Percentiles rank a stretch among this genome's conserved stretches.
These are phyloP conservation scores for Bombus balteatus DNA, from an alignment of 1,140 invertebrate genomes.

Conservation along the genomic window DNA sequence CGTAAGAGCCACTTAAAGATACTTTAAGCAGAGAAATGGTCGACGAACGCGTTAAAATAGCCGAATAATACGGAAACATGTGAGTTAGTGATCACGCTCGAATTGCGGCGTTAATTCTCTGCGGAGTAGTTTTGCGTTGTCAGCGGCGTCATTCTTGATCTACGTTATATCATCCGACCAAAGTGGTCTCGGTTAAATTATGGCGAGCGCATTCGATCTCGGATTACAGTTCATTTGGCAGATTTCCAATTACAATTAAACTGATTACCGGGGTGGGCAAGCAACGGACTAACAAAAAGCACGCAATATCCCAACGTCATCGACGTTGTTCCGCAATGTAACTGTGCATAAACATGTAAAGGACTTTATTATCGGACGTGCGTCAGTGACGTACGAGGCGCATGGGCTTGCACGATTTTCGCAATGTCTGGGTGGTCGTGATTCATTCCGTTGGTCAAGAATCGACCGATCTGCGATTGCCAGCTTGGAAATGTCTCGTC, in stretches of 20 bases:
- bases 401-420: constrained; percentile 57
- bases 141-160: constrained; percentile 30
- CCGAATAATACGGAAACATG: not conserved
- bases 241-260: constrained; percentile 73
- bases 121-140: constrained; percentile 10
- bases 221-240: constrained; percentile 71
- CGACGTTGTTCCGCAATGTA: constrained; percentile 42
- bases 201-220: constrained; percentile 60
- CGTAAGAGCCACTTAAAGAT: too few species aligned
- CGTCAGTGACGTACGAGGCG: constrained; percentile 45
- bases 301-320: constrained; percentile 45
- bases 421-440: constrained; percentile 32
- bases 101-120: constrained; percentile 13
- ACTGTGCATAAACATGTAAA: constrained; percentile 53
- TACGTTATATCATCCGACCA: constrained; percentile 16
- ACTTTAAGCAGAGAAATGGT: not conserved
- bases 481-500: not conserved
- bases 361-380: constrained; percentile 60
- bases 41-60: not conserved
- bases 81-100: not conserved
- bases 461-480: constrained; percentile 24
- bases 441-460: constrained; percentile 41
- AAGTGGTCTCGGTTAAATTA: constrained; percentile 58
- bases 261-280: constrained; percentile 58
- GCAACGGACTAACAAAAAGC: constrained; percentile 56